Conservation (phyloP, 2,888 invertebrate species). For the Sarcophaga carnaria region DNA sequence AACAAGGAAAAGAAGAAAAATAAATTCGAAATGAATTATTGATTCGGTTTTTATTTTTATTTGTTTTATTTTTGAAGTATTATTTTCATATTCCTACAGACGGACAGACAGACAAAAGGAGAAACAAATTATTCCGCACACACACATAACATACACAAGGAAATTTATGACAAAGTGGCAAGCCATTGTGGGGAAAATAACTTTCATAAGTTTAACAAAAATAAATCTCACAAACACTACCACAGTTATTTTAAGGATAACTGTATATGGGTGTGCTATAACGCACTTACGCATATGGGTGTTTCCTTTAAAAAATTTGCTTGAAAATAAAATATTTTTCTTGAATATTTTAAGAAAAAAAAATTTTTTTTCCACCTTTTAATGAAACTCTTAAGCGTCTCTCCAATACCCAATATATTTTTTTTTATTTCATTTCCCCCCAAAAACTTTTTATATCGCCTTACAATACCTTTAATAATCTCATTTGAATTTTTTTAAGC, state of each 20-base stretch:
- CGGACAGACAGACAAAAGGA: no score
- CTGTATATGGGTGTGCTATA: no score
- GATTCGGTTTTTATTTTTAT: conserved; percentile 35
- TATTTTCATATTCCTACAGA: conserved; percentile 12
- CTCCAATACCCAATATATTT: no score
- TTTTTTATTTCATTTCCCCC: neutral
- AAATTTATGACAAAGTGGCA: conserved; percentile 15
- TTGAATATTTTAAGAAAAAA: neutral
- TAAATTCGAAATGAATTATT: conserved; percentile 55
- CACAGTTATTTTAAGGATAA: neutral
- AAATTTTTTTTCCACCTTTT: neutral
- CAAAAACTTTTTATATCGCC: neutral
- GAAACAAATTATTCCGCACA: conserved; percentile 4
- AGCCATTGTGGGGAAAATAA: neutral
- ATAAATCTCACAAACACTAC: neutral
- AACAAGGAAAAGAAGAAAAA: conserved; percentile 1
- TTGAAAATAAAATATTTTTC: neutral
- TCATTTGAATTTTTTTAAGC: conserved; percentile 16
- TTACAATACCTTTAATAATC: conserved; percentile 2
- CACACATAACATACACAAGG: no score
- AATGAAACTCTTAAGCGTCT: no score
- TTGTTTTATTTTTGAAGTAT: conserved; percentile 5
- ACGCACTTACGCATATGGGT: no score
- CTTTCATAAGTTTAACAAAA: neutral
- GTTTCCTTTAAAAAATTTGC: neutral